These are phyloP conservation scores for Eilema caniola DNA, from an alignment of 2,888 invertebrate genomes.

Conservation along the genomic window DNA sequence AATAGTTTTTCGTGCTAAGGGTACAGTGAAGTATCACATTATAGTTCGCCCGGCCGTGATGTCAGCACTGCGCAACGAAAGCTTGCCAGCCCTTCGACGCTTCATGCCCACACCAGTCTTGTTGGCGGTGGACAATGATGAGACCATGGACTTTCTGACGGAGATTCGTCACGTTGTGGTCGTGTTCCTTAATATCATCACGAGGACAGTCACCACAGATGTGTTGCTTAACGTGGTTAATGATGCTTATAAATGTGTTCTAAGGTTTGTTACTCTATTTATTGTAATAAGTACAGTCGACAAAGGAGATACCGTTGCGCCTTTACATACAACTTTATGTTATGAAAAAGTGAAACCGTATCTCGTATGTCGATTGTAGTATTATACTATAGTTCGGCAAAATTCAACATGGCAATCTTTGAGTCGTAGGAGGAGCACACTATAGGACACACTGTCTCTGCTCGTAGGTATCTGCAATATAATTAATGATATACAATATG, in stretches of 20 bases:
- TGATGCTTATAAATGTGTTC: constrained; percentile 75
- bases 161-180: constrained; percentile 91
- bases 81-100: constrained; percentile 80
- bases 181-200: constrained; percentile 88
- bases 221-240: constrained; percentile 83
- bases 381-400: too few relatives aligned
- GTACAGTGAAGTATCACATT: background rate
- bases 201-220: constrained; percentile 67
- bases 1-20: too few relatives aligned
- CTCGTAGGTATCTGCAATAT: too few relatives aligned
- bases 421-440: too few relatives aligned
- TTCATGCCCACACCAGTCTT: constrained; percentile 88
- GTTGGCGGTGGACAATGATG: constrained; percentile 88
- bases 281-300: background rate
- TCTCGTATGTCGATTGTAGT: too few relatives aligned
- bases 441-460: too few relatives aligned
- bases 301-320: too few relatives aligned
- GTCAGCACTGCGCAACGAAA: constrained; percentile 60
- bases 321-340: too few relatives aligned
- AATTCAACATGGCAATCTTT: too few relatives aligned
- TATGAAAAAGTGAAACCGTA: too few relatives aligned
- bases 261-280: constrained; percentile 52
- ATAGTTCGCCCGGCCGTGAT: constrained; percentile 69
- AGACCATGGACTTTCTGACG: constrained; percentile 90
- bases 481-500: too few relatives aligned